Evolutionary conservation across 2,113 vertebrate genomes (phyloP).

Genomic region (Agelaius tricolor): DNA sequence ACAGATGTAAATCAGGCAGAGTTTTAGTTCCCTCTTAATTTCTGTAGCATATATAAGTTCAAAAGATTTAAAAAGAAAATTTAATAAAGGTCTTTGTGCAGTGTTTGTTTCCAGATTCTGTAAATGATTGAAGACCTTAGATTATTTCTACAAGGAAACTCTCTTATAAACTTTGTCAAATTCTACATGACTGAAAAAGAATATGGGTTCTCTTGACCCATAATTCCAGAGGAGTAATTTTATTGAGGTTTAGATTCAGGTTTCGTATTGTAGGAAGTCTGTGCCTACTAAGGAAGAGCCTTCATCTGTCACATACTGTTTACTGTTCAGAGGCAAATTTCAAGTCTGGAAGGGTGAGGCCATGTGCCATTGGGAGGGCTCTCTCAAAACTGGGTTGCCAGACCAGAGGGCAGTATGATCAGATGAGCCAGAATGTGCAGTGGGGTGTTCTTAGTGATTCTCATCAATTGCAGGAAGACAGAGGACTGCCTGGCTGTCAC

Average conservation of each 20-base stretch:
- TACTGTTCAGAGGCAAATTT: background rate
- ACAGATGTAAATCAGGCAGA: background rate
- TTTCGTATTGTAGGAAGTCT: background rate
- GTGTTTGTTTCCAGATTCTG: background rate
- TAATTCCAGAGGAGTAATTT: background rate
- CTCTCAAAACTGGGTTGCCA: fast-evolving
- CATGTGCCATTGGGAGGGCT: background rate
- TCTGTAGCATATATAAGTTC: background rate
- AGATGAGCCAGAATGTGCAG: background rate
- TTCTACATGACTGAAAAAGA: background rate
- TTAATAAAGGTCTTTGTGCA: background rate
- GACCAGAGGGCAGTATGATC: fast-evolving
- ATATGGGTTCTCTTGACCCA: background rate
- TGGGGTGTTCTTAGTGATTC: background rate
- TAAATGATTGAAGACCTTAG: background rate
- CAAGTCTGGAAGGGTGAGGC: background rate
- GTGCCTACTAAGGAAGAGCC: background rate
- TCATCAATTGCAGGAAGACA: background rate
- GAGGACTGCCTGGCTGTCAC: background rate
- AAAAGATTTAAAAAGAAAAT: background rate
- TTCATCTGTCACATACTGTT: background rate
- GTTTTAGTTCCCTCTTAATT: background rate
- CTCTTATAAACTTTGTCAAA: background rate
- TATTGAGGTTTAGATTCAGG: background rate
- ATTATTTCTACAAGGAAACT: background rate